Base-by-base conservation (phyloP, 2,797 vertebrate species). In the Thunnus albacares region DNA sequence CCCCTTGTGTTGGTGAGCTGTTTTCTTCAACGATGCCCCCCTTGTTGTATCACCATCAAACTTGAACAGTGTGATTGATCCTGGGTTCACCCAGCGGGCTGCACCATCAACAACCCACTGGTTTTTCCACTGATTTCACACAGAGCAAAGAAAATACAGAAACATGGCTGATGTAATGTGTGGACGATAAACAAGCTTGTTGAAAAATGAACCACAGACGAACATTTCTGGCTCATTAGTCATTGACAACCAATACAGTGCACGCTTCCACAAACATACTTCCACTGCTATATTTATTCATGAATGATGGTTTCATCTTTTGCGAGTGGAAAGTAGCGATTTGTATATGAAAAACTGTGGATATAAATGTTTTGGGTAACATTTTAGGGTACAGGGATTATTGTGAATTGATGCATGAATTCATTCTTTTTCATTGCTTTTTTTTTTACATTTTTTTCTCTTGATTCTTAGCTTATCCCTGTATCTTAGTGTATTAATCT, bases 41-140 rank as follows among this genome's bases (percentile, higher is more conserved):
- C 7, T 63, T 20, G 38, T 18, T 1, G 9, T 24, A 28, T 65
- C 28, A 72, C 64, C 53, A 58, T 22, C 15, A 41, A 65, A 81
- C 67, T 13, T 15, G 51, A 84, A 60, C 33, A 13, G 49, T 71
- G 62, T 55, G 78, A 83, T 45, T 80, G 77, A 82, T 70, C 73
- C 52, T 43, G 61, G 1, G 5, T 60, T 75, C 76, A 65, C 72
- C 28, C 81, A 57, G 61, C 70, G 45, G 47, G 70, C 55, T 26
- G 66, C 26, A 5, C 30, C 71, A 77, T 52, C 38, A 82, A 56
- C 64, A 53, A 43, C 77, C 53, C 67, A 66, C 79, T 73, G 28
- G 41, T 13, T 47, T 84, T 69, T 41, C 22, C 61, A 81, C 74
- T 81, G 45, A 67, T 79, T 84, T 79, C 62, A 64, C 22, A 57